Conservation (phyloP, 2,888 invertebrate genomes). For the Phoronis australis region DNA sequence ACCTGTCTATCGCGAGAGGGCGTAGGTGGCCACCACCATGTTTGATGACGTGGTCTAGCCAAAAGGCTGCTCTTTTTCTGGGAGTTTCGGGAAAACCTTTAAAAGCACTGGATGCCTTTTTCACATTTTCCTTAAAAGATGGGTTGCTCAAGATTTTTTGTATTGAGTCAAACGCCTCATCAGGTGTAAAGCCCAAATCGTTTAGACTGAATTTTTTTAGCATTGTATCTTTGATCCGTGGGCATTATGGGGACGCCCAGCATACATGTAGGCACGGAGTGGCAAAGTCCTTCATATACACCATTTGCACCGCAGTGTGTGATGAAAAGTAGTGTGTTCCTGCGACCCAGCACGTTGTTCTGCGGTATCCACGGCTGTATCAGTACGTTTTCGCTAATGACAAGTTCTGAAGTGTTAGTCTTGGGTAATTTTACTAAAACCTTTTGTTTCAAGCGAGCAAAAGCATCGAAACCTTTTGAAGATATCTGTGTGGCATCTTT, state of each 20-base stretch:
- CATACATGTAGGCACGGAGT: too few species aligned
- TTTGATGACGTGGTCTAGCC: constrained; percentile 30
- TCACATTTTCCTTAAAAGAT: too few species aligned
- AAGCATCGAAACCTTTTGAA: too few species aligned
- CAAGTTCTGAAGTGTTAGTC: too few species aligned
- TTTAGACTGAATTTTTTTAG: constrained; percentile 13
- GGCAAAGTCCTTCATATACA: too few species aligned
- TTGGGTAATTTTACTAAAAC: too few species aligned
- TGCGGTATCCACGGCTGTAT: constrained; percentile 24
- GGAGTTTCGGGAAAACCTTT: too few species aligned
- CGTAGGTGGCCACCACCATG: constrained; percentile 25
- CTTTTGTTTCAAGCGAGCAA: too few species aligned
- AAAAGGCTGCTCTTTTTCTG: constrained; percentile 21
- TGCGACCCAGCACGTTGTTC: constrained; percentile 24
- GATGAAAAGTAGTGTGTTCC: constrained; percentile 20
- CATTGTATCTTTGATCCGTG: constrained; percentile 23
- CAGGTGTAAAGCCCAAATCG: constrained; percentile 17
- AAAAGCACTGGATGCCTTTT: too few species aligned
- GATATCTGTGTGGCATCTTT: too few species aligned
- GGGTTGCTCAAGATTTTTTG: constrained; percentile 14
- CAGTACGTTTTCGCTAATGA: too few species aligned
- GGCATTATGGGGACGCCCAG: constrained; percentile 27
- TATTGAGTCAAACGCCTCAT: constrained; percentile 10
- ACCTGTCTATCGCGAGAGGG: constrained; percentile 20
- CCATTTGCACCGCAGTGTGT: too few species aligned